These are phyloP conservation scores for Pseudoatta argentina DNA, from an alignment of 1,140 invertebrate genomes.

Conservation along the genomic window DNA sequence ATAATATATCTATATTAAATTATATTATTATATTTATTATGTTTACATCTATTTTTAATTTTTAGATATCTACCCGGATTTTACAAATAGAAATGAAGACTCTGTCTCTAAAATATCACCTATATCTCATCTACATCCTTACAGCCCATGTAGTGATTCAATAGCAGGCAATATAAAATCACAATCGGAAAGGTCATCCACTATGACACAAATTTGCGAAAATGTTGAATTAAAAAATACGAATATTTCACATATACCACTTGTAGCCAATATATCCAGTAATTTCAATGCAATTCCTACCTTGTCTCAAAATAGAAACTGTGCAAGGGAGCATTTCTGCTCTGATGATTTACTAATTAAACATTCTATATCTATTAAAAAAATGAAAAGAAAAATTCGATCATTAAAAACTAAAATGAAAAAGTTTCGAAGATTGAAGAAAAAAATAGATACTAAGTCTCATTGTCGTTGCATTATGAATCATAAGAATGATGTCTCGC, in stretches of 20 bases:
- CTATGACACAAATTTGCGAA: neutral
- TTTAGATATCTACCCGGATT: slow-evolving; percentile 19
- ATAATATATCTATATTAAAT: neutral
- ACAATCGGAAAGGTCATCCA: neutral
- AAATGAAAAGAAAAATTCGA: slow-evolving; percentile 68
- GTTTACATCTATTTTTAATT: slow-evolving; percentile 13
- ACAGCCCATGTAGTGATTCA: neutral
- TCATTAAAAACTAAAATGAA: slow-evolving; percentile 73
- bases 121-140: neutral
- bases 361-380: slow-evolving; percentile 15
- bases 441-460: slow-evolving; percentile 4
- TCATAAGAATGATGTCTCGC: neutral
- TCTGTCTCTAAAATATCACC: neutral
- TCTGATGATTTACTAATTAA: neutral
- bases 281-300: neutral
- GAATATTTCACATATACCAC: neutral
- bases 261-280: neutral
- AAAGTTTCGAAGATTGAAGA: slow-evolving; percentile 37
- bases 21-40: neutral
- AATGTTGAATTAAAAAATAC: slow-evolving; percentile 21
- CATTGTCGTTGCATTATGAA: neutral
- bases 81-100: slow-evolving; percentile 11
- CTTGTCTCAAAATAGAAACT: neutral
- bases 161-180: neutral
- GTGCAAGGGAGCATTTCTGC: neutral